These are phyloP conservation scores for Agrochola macilenta DNA, from an alignment of 2,888 invertebrate species.

Conservation along the genomic window DNA sequence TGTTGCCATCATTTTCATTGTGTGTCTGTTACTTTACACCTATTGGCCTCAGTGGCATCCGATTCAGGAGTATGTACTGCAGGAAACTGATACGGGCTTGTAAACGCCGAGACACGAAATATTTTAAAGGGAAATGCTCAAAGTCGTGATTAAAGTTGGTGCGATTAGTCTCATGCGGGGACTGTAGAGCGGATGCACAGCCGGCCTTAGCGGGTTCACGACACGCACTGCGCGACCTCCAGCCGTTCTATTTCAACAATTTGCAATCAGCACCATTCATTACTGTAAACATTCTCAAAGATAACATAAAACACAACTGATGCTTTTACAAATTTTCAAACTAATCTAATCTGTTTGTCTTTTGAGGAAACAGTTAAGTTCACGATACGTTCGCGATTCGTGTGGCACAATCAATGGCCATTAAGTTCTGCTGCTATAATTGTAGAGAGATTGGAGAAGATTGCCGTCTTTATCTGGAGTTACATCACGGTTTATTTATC, in stretches of 20 bases:
- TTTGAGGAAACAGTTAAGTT: conserved; percentile 44
- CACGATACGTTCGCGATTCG: conserved; percentile 22
- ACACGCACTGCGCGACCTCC: conserved; percentile 49
- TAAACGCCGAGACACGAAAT: conserved; percentile 2
- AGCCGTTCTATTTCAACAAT: conserved; percentile 48
- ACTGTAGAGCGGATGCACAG: conserved; percentile 2
- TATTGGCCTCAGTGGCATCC: background rate
- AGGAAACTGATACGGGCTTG: background rate
- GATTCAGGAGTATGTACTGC: background rate
- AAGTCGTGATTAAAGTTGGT: conserved; percentile 1
- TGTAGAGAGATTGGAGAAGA: conserved; percentile 15
- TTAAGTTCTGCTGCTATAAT: conserved; percentile 31
- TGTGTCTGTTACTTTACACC: conserved; percentile 37
- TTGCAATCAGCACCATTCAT: conserved; percentile 40
- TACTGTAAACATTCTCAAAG: conserved; percentile 26
- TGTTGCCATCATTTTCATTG: conserved; percentile 23
- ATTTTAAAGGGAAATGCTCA: background rate
- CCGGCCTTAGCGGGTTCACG: conserved; percentile 35
- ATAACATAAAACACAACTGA: conserved; percentile 23
- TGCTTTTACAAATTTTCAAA: conserved; percentile 14
- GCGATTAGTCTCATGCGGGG: conserved; percentile 28
- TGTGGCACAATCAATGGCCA: conserved; percentile 20
- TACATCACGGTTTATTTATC: conserved; percentile 40
- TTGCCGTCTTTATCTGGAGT: conserved; percentile 24
- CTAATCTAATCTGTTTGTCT: conserved; percentile 53